Base-by-base conservation (phyloP, 1,140 invertebrate species). In the Hermatobates lingyangjiaoensis region DNA sequence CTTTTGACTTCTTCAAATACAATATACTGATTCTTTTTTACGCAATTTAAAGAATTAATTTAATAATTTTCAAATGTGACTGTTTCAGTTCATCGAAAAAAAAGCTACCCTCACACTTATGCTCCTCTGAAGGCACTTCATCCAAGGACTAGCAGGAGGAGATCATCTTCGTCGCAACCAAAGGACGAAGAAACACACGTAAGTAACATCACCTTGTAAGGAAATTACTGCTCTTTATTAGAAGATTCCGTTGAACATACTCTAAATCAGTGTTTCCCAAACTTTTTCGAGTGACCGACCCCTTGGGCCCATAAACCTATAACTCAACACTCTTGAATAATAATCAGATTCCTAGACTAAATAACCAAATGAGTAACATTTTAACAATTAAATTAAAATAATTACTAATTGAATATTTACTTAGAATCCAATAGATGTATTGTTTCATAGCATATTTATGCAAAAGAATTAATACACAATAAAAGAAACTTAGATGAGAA, bases 101-200 rank as follows among this genome's bases (percentile, higher is more conserved):
- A 70, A 60, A 77, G 73, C 58, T 79, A 79, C 57, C 77, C 74
- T 2, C 76, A 79, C 61, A 74, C 74, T 50, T 75, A 79, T 58
- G 72, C 71, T 57, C 76, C 77, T 15, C 58, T 79, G 56, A 78
- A 77, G 59, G 65, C 68, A 44, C 55, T 64, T 45, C 58, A 62
- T 30, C 53, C 56, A 51, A 66, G 53, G 64, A 38, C 62, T 61
- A 5, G 7, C 30, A 23, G 38, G 21, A 18, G 5, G 3, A 30
- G 15, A 23, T 49, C 47, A 45, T 27, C 30, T 24, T 26, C 27
- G 50, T 44, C 25, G 48, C 10, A 40, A 28, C 20, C 44, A 44
- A 26, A 40, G 24, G 24, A 18, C 24, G 44, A 50, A 30, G 27
- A 50, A 54, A 24, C 52, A 58, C 7, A 55, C 56, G 18, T 47